Conservation (phyloP, 2,797 vertebrate genomes). For the Sorex maritimensis region DNA sequence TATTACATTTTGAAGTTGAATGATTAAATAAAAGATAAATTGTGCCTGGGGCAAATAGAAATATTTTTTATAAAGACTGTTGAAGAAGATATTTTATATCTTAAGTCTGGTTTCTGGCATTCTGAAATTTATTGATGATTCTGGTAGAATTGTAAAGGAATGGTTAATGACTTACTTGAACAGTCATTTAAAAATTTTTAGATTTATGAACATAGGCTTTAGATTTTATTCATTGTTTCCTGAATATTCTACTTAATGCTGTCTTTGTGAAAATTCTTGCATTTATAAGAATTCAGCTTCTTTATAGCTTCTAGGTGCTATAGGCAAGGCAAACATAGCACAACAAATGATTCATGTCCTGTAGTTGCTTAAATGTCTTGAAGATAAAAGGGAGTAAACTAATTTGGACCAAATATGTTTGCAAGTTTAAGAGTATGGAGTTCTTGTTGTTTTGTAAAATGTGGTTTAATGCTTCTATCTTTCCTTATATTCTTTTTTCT, state of each 20-base stretch:
- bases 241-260: constrained; percentile 65
- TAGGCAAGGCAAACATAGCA: background rate
- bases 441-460: constrained; percentile 6
- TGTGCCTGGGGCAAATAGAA: background rate
- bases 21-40: constrained; percentile 63
- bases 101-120: constrained; percentile 55
- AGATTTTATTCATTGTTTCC: constrained; percentile 59
- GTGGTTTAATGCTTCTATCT: constrained; percentile 31
- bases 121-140: constrained; percentile 72
- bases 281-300: constrained; percentile 23
- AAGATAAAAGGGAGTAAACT: background rate
- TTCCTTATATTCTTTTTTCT: constrained; percentile 28
- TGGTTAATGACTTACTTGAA: constrained; percentile 57
- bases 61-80: constrained; percentile 49
- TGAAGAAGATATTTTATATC: constrained; percentile 57
- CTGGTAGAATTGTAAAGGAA: constrained; percentile 33
- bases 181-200: constrained; percentile 66
- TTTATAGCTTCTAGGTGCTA: constrained; percentile 27
- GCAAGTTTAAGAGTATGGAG: background rate
- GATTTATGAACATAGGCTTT: constrained; percentile 48
- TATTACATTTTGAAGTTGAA: constrained; percentile 69
- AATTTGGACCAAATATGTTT: background rate
- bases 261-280: constrained; percentile 54
- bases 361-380: constrained; percentile 13
- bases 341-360: background rate